Percentiles rank a stretch among this genome's conserved stretches.
These are phyloP conservation scores for Gephyroberyx darwinii DNA, from an alignment of 2,797 vertebrate species.

Conservation along the genomic window DNA sequence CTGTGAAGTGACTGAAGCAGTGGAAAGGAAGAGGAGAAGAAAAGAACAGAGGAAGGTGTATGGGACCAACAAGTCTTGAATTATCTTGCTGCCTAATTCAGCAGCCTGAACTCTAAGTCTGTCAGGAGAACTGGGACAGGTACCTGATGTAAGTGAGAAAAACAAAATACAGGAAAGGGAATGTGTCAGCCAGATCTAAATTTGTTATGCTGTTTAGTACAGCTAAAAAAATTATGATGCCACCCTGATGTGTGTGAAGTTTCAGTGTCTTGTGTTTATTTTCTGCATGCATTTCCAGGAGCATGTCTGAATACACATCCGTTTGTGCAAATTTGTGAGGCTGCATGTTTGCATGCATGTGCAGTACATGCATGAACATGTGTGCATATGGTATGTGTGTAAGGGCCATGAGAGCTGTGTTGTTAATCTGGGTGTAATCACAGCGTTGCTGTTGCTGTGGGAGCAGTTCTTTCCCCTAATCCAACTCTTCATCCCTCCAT, in stretches of 20 bases:
- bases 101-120: conserved; percentile 36
- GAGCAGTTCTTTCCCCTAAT: conserved; percentile 73
- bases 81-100: conserved; percentile 26
- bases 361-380: background rate
- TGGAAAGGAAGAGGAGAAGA: conserved; percentile 8
- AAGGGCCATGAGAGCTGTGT: conserved; percentile 45
- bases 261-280: background rate
- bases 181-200: conserved; percentile 26
- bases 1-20: conserved; percentile 31
- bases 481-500: conserved; percentile 70
- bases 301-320: background rate
- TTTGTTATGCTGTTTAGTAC: conserved; percentile 18
- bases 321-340: conserved; percentile 1
- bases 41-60: conserved; percentile 29
- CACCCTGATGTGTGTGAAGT: background rate
- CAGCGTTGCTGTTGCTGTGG: conserved; percentile 62
- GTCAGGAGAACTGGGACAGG: conserved; percentile 32
- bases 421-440: conserved; percentile 79
- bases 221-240: background rate
- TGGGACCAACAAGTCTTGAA: conserved; percentile 40
- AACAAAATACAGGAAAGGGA: conserved; percentile 11
- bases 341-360: background rate
- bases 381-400: conserved; percentile 20
- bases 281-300: background rate
- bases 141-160: conserved; percentile 24